Percentiles rank a stretch among this genome's conserved stretches.
Conservation (phyloP, 1,140 invertebrate species). For the Drosophila erecta region DNA sequence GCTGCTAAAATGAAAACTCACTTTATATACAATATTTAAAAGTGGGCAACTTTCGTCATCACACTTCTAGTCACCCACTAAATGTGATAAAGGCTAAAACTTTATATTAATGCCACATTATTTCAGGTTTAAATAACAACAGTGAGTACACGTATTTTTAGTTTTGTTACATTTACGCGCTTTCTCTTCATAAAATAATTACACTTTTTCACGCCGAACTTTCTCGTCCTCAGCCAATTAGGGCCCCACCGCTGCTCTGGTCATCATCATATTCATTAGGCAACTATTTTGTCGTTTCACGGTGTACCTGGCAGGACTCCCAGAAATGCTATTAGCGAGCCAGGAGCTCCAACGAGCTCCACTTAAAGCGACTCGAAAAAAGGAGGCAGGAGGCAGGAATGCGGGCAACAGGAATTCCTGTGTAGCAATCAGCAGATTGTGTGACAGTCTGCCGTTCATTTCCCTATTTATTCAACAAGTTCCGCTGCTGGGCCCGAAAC, state of each 20-base stretch:
- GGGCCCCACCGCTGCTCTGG: background rate
- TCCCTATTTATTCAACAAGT: conserved; percentile 83
- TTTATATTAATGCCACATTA: background rate
- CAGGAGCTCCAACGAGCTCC: conserved; percentile 9
- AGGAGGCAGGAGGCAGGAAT: background rate
- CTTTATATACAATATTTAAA: background rate
- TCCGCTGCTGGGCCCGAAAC: conserved; percentile 53
- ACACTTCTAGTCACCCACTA: background rate
- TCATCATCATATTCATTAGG: conserved; percentile 20
- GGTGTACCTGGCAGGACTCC: conserved; percentile 3
- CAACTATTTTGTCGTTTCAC: conserved; percentile 31
- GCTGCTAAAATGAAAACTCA: background rate
- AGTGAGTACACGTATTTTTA: too few species aligned
- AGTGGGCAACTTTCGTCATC: background rate
- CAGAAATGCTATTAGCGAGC: conserved; percentile 27
- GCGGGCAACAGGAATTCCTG: conserved; percentile 59
- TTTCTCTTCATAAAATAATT: background rate
- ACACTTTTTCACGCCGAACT: background rate
- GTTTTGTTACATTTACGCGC: too few species aligned
- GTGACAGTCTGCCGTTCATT: conserved; percentile 63
- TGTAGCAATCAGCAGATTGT: conserved; percentile 67
- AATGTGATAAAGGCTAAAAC: background rate
- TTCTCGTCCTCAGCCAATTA: conserved; percentile 25
- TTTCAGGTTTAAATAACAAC: too few species aligned
- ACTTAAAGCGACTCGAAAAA: background rate